Conservation (phyloP, 2,888 invertebrate genomes). For the Byasa hedistus region DNA sequence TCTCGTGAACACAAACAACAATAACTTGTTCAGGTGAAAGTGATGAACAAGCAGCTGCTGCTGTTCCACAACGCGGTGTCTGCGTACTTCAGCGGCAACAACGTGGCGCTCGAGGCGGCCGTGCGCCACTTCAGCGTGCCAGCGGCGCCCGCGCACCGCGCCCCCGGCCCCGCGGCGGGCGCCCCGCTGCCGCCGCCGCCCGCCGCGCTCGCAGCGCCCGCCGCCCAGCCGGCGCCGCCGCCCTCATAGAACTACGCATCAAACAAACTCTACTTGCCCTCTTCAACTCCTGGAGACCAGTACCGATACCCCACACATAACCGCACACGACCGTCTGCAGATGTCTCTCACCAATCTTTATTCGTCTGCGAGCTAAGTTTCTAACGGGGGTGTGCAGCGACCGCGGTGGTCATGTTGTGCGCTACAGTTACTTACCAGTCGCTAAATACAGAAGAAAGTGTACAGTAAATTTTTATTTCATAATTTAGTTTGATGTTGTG, state of each 20-base stretch:
- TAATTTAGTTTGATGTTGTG: background rate
- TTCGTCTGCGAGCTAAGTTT: too few relatives aligned
- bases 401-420: too few relatives aligned
- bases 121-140: constrained; percentile 97
- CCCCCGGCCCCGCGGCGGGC: constrained; percentile 19
- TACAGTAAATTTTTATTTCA: background rate
- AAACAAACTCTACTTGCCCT: constrained; percentile 7
- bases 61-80: constrained; percentile 98
- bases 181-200: constrained; percentile 29
- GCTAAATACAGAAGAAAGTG: too few relatives aligned
- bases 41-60: constrained; percentile 98
- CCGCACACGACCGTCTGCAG: too few relatives aligned
- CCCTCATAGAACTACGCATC: constrained; percentile 25
- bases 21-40: constrained; percentile 88
- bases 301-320: too few relatives aligned
- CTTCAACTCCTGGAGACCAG: background rate
- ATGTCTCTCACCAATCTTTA: too few relatives aligned
- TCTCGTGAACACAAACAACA: too few relatives aligned
- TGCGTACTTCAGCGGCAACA: constrained; percentile 98
- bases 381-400: too few relatives aligned
- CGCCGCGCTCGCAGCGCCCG: background rate
- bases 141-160: constrained; percentile 34
- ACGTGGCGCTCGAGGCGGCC: constrained; percentile 94
- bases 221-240: background rate
- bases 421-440: too few relatives aligned